Base-by-base conservation (phyloP, 2,888 invertebrate genomes). In the Hybos culiciformis region DNA sequence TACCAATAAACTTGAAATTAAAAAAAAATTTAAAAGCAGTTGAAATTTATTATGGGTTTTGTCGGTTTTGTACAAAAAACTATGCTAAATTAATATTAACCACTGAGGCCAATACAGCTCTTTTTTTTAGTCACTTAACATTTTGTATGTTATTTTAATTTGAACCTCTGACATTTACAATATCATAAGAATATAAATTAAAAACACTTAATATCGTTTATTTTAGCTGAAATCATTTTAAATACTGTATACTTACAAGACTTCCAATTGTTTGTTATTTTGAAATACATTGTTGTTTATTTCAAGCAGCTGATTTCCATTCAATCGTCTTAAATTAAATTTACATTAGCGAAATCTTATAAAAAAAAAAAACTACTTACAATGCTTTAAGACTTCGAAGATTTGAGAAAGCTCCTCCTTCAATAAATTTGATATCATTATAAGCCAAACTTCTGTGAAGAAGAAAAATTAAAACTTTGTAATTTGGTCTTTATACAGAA, bases 221-320 rank as follows among this genome's bases (percentile, higher is more conserved):
- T n/a, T n/a, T n/a, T n/a, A n/a, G n/a, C n/a, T n/a, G n/a, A n/a
- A n/a, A n/a, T n/a, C n/a, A n/a, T n/a, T n/a, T n/a, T n/a, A n/a
- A n/a, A n/a, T 20, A 37, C 29, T 32, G 9, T n/a, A 8, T 55
- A 68, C 72, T 71, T 62, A 74, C 74, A 74, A 58, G 52, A 68
- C 69, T 42, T 67, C 64, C 49, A 74, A 58, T 50, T 63, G 62
- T 42, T 48, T 54, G 46, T 66, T 55, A 12, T 63, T 54, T 21
- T 54, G 50, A 55, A 74, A 72, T 41, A 68, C 57, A 40, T 64
- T 57, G 37, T 60, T 56, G 45, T 67, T 61, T 45, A 73, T 55
- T 40, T 55, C 56, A 45, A 61, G 56, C 46, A 74, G 60, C 37
- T 63, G 58, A 58, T 73, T 73, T 46, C 65, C 59, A 39, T 66